These are phyloP conservation scores for Incurvaria masculella DNA, from an alignment of 2,888 invertebrate genomes.

Conservation along the genomic window DNA sequence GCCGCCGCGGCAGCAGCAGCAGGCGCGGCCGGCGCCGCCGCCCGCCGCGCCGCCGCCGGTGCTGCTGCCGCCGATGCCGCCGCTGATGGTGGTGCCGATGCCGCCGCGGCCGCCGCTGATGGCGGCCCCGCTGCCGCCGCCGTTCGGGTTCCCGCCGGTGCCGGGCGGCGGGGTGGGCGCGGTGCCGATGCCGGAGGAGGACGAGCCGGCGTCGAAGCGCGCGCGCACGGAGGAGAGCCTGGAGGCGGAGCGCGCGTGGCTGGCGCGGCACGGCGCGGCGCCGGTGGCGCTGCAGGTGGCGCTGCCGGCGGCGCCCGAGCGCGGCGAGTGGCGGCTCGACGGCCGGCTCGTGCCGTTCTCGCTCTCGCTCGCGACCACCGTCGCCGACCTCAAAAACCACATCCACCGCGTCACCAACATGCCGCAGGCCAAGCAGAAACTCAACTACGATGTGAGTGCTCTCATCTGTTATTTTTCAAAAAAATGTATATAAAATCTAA, in stretches of 20 bases:
- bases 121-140: conserved; percentile 22
- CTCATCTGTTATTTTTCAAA: conserved; percentile 4
- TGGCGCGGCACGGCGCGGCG: conserved; percentile 29
- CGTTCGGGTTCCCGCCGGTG: conserved; percentile 17
- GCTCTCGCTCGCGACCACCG: conserved; percentile 71
- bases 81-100: conserved; percentile 36
- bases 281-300: conserved; percentile 53
- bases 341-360: conserved; percentile 83
- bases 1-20: conserved; percentile 4
- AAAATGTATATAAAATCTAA: no score
- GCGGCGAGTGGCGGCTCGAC: conserved; percentile 92
- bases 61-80: conserved; percentile 39
- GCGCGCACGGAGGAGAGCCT: conserved; percentile 89
- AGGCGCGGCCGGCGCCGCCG: conserved; percentile 18
- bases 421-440: conserved; percentile 96
- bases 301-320: conserved; percentile 82
- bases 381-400: conserved; percentile 84
- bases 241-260: conserved; percentile 72
- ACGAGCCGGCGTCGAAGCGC: conserved; percentile 86
- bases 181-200: conserved; percentile 48
- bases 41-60: conserved; percentile 20
- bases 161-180: conserved; percentile 24
- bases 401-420: conserved; percentile 86
- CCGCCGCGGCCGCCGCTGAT: conserved; percentile 26
- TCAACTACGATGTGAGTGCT: conserved; percentile 79